Base-by-base conservation (phyloP, 2,113 vertebrate genomes). In the Gymnogyps californianus region DNA sequence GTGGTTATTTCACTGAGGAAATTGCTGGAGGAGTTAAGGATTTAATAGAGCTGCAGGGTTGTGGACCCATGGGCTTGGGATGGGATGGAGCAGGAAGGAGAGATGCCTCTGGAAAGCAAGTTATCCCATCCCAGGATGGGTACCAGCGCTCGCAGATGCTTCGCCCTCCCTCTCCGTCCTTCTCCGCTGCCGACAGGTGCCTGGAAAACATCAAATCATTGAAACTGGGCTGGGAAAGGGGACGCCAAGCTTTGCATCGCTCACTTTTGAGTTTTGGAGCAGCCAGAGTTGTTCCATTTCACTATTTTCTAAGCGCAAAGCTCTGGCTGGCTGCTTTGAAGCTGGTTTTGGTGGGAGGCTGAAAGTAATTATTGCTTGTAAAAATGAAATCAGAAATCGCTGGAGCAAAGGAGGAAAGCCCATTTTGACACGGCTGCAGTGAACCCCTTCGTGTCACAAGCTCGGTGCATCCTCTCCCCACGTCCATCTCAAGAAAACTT, bases 131-230 rank as follows among this genome's bases (percentile, higher is more conserved):
- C 31, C 67, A 22, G 80, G 51, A 12, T 4, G 46, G 32, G 31
- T 1, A 9, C 51, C 74, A 25, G 40, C 61, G 13, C 80, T 6
- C 1, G 13, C 38, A 32, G 44, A 11, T 2, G 1, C 55, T 64
- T 58, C 1, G 4, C n/a, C 26, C 15, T 49, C 71, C 59, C 70
- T 66, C n/a, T 47, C 49, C 10, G 2, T 49, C 62, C 51, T 57
- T 20, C 52, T 11, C 40, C 3, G 0, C 49, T 25, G 54, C 61
- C 1, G 3, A 2, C 74, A 54, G 3, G 59, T 0, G 4, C 75
- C 87, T 49, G 57, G 85, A 87, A 82, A 32, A 51, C 83, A 52
- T 2, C 75, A 38, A 6, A 38, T 4, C 11, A 0, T 10, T 11
- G 0, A 24, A 29, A 31, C 16, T 2, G 26, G 75, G 51, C 71